A percentile compares a stretch with the other conserved stretches of the same genome.
Evolutionary conservation across 2,888 invertebrate genomes (phyloP).

Genomic region (Ornithoptera alexandrae): DNA sequence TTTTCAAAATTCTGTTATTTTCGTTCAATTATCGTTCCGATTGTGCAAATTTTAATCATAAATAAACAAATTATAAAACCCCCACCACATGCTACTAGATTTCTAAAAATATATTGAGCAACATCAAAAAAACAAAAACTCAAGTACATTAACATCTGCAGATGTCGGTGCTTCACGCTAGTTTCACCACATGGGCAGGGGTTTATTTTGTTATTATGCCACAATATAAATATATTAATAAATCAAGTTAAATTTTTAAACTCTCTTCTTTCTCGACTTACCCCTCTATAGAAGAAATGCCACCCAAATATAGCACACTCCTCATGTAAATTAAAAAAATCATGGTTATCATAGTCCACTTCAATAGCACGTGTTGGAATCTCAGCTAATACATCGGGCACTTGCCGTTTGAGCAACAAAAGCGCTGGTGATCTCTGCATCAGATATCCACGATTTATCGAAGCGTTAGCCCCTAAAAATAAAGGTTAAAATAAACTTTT

Average conservation of each 20-base stretch:
- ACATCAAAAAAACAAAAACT: constrained; percentile 5
- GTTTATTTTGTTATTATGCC: constrained; percentile 1
- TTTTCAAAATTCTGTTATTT: neutral
- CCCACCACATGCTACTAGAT: constrained; percentile 2
- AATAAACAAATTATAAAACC: neutral
- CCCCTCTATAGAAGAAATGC: constrained; percentile 67
- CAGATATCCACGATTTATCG: constrained; percentile 45
- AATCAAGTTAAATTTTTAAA: too few relatives aligned
- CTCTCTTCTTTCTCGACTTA: constrained; percentile 33
- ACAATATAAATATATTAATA: neutral
- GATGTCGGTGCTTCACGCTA: constrained; percentile 10
- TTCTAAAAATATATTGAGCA: constrained; percentile 23
- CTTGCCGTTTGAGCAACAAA: constrained; percentile 50
- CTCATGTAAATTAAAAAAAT: constrained; percentile 50
- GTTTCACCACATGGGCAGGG: constrained; percentile 4
- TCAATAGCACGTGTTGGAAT: constrained; percentile 50
- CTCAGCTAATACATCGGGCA: constrained; percentile 60
- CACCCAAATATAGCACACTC: constrained; percentile 64
- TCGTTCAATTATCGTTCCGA: neutral
- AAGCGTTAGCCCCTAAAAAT: constrained; percentile 42
- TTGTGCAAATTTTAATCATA: neutral
- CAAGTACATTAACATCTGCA: constrained; percentile 10
- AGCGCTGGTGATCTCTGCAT: constrained; percentile 57
- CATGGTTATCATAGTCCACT: constrained; percentile 51
- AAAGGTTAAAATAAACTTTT: neutral